These are phyloP conservation scores for Aplodontia rufa DNA, from an alignment of 2,113 vertebrate genomes.

Conservation along the genomic window DNA sequence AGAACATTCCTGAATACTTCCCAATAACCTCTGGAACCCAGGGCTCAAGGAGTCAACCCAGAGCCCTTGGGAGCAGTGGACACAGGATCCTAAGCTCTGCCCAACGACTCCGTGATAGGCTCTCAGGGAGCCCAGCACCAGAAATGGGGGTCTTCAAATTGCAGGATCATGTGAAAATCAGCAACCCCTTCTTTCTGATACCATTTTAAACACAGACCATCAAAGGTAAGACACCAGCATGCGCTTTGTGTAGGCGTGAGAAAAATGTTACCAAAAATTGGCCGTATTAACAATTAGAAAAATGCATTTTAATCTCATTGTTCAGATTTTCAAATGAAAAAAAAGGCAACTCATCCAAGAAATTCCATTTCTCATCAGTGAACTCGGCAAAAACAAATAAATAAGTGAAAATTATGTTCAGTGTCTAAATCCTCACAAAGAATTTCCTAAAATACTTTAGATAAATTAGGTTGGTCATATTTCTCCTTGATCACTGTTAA, in stretches of 20 bases:
- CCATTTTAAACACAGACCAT: neutral
- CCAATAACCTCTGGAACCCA: neutral
- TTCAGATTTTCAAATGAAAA: neutral
- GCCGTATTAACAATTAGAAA: neutral
- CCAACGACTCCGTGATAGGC: neutral
- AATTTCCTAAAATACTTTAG: neutral
- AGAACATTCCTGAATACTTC: neutral
- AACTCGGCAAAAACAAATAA: neutral
- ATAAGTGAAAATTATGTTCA: neutral
- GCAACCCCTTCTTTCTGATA: neutral
- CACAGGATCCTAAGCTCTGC: accelerated
- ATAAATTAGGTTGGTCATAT: neutral
- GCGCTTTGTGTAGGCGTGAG: neutral
- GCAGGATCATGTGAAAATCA: neutral
- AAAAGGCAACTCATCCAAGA: neutral
- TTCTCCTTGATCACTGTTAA: neutral
- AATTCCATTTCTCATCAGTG: neutral
- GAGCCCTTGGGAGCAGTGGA: neutral
- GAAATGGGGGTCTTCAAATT: neutral
- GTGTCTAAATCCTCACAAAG: neutral
- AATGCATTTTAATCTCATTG: neutral
- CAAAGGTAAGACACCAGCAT: neutral
- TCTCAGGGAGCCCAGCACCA: neutral
- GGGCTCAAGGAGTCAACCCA: neutral
- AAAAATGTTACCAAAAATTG: neutral